Evolutionary conservation across 2,113 vertebrate species (phyloP).

Genomic region (Axis porcinus): DNA sequence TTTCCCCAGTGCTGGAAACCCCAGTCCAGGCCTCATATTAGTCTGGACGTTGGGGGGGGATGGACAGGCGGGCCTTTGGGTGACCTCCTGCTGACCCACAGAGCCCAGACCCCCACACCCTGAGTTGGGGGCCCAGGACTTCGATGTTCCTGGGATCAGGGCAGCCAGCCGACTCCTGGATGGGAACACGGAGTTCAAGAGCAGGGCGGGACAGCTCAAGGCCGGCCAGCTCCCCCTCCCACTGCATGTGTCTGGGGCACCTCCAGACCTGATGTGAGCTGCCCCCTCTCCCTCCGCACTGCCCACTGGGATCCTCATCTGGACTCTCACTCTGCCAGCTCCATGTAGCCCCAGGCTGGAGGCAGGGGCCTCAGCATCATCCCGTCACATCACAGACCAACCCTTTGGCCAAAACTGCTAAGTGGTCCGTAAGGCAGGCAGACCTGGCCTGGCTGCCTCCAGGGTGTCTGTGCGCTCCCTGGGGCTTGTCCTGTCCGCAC

Average conservation of each 20-base stretch:
- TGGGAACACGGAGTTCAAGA: not conserved
- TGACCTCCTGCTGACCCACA: not conserved
- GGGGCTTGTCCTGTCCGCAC: not conserved
- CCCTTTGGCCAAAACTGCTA: not conserved
- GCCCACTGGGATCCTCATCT: not conserved
- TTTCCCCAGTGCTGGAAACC: not conserved
- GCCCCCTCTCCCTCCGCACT: not conserved
- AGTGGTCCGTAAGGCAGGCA: accelerated
- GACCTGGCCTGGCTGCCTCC: too few species aligned
- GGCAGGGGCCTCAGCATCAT: too few species aligned
- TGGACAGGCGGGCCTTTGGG: not conserved
- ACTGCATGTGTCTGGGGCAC: not conserved
- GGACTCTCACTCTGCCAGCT: not conserved
- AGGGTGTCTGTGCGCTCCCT: not conserved
- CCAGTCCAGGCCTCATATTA: not conserved
- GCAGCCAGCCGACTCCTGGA: not conserved
- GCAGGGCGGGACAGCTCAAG: not conserved
- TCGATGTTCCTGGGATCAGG: not conserved
- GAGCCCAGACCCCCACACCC: not conserved
- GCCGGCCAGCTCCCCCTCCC: not conserved
- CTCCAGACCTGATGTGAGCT: not conserved
- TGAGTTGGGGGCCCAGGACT: not conserved
- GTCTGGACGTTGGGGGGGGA: not conserved
- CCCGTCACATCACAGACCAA: not conserved
- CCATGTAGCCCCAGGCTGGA: not conserved